Conservation (phyloP, 2,797 vertebrate genomes). For the Pipistrellus pygmaeus region DNA sequence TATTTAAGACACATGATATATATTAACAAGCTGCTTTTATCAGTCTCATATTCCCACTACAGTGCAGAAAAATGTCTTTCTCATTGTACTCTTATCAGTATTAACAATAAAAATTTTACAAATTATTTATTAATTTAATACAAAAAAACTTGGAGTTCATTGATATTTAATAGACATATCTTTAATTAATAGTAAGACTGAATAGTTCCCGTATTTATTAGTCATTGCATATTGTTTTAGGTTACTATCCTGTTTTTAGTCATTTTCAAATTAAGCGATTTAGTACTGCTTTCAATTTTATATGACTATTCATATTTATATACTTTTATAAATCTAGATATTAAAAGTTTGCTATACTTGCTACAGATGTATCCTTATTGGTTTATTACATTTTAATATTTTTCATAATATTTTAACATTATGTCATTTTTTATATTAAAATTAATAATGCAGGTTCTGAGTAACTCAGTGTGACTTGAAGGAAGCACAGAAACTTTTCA, state of each 20-base stretch:
- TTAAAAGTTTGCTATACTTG: neutral
- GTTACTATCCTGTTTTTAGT: slow-evolving; percentile 2
- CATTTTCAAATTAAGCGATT: neutral
- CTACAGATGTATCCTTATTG: neutral
- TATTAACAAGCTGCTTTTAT: neutral
- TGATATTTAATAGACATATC: slow-evolving; percentile 17
- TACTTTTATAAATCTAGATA: slow-evolving; percentile 19
- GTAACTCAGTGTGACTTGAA: neutral
- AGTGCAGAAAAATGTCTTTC: neutral
- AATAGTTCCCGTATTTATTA: neutral
- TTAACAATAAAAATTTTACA: neutral
- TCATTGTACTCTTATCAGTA: neutral
- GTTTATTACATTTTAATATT: neutral
- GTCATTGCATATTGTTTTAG: neutral
- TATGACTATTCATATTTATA: neutral
- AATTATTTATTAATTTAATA: slow-evolving; percentile 38
- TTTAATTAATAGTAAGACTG: neutral
- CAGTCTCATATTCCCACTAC: neutral
- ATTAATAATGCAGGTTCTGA: neutral
- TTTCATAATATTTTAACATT: neutral
- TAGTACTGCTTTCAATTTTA: slow-evolving; percentile 6
- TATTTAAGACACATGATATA: slow-evolving; percentile 10
- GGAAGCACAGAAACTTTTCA: neutral
- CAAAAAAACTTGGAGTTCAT: neutral
- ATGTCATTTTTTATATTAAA: neutral